Evolutionary conservation across 2,797 vertebrate genomes (phyloP), one percentile per base, ranked within the genome.

Genomic region (Lithobates pipiens): DNA sequence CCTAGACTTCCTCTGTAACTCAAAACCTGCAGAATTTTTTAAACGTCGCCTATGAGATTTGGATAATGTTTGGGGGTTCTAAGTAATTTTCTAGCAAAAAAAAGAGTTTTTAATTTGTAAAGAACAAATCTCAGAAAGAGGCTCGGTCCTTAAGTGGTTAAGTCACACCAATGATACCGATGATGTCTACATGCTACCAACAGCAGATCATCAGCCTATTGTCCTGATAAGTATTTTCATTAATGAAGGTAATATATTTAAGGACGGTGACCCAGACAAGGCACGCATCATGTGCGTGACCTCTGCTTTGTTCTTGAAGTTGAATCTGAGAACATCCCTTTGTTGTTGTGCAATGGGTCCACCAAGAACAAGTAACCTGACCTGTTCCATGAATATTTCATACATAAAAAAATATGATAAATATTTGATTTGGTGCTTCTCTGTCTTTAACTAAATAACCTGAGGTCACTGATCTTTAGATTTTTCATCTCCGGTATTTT

Each of bases 361-460:
- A 34, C 76, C 71, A 18, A 61, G 50, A 65, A 68, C 50, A 5
- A 72, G 68, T 46, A 84, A 78, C 68, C 67, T 18, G 46, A 84
- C 67, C 83, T 73, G 54, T 32, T 44, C 1, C 39, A 78, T 78
- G 29, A 84, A 84, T 84, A 84, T 84, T 84, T 84, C 32, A 84
- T 71, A 57, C 46, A 69, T 65, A 34, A 78, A 9, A 42, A 76
- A 71, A 72, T 84, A 77, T 46, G 25, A 69, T 79, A 5, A 79
- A 79, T 79, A 79, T 79, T 79, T 79, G n/a, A 79, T 79, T 11
- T 34, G 34, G 57, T 65, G 6, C 44, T 68, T 69, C n/a, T 46
- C 61, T n/a, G 61, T 23, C 61, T 63, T 23, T 65, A 65, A 65
- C 61, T 54, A 18, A 5, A 54, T 18, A 65, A 76, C 82, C 82